A percentile compares a stretch with the other conserved stretches of the same genome.
These are phyloP conservation scores for Sula dactylatra DNA, from an alignment of 2,113 vertebrate genomes.

Conservation along the genomic window DNA sequence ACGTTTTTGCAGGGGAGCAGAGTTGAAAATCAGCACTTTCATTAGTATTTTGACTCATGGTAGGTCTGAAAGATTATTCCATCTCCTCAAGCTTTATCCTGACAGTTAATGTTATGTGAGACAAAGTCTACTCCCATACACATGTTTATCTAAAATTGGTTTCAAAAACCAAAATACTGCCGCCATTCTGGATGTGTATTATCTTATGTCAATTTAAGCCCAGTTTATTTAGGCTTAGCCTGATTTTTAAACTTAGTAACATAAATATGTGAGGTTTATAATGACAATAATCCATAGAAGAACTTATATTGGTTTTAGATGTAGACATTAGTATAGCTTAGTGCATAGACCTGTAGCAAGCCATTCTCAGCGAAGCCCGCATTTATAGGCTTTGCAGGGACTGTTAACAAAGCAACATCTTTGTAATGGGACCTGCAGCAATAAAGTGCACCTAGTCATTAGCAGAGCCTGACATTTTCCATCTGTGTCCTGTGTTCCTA, in stretches of 20 bases:
- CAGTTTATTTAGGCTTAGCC: background rate
- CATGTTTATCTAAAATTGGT: slow-evolving; percentile 19
- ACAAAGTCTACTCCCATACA: background rate
- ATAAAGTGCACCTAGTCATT: background rate
- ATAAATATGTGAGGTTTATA: background rate
- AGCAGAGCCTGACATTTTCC: background rate
- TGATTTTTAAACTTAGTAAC: background rate
- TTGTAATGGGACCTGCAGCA: background rate
- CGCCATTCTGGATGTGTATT: background rate
- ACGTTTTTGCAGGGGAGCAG: background rate
- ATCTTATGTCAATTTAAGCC: background rate
- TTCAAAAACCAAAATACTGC: background rate
- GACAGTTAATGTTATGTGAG: background rate
- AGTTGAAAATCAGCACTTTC: background rate
- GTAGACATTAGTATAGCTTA: background rate
- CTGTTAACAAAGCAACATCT: background rate
- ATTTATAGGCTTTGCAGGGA: background rate
- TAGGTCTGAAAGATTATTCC: background rate
- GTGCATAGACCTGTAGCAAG: background rate
- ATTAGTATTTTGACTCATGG: background rate
- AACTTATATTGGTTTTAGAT: background rate
- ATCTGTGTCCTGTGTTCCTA: background rate
- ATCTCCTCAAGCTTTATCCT: slow-evolving; percentile 1
- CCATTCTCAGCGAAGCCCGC: background rate
- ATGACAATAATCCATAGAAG: background rate